phyloP scores from a whole-genome alignment of 2,797 vertebrate genomes.

The Channa striata region DNA sequence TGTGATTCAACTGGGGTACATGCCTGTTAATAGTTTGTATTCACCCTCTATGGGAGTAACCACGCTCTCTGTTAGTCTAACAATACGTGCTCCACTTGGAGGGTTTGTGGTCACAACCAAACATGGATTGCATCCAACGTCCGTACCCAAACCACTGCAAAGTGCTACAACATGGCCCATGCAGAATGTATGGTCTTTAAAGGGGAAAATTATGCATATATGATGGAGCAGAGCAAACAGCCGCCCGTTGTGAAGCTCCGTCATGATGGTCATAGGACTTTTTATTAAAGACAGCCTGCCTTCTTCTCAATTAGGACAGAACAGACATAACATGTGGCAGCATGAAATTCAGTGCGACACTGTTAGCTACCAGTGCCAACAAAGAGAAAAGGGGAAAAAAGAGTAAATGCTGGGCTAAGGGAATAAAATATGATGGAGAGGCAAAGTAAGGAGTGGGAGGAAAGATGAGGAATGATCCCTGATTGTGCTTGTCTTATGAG shows the following conservation, averaged over 20 bases:
- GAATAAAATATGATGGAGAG: slow-evolving; percentile 72
- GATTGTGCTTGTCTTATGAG: slow-evolving; percentile 85
- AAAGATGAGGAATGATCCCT: slow-evolving; percentile 83
- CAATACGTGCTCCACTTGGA: background rate
- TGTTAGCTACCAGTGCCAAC: slow-evolving; percentile 42
- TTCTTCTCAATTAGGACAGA: slow-evolving; percentile 68
- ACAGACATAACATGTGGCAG: slow-evolving; percentile 57
- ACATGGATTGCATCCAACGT: slow-evolving; percentile 17
- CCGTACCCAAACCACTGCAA: too few species aligned
- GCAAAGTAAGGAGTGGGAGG: slow-evolving; percentile 71
- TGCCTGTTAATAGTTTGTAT: background rate
- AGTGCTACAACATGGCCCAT: too few species aligned
- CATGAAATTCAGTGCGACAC: slow-evolving; percentile 72
- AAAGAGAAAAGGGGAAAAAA: background rate
- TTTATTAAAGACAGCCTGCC: slow-evolving; percentile 57
- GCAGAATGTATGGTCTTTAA: slow-evolving; percentile 19
- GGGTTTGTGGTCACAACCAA: slow-evolving; percentile 5
- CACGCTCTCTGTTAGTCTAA: background rate
- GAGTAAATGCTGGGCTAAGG: slow-evolving; percentile 47
- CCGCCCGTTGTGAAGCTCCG: slow-evolving; percentile 11
- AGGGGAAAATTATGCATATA: slow-evolving; percentile 21
- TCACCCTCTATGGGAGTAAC: background rate
- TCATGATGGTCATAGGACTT: slow-evolving; percentile 32
- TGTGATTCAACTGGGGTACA: background rate
- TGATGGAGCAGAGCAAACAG: slow-evolving; percentile 15